A percentile compares a stretch with the other conserved stretches of the same genome.
phyloP scores from a whole-genome alignment of 2,888 invertebrate species.

The Hydriomena furcata region DNA sequence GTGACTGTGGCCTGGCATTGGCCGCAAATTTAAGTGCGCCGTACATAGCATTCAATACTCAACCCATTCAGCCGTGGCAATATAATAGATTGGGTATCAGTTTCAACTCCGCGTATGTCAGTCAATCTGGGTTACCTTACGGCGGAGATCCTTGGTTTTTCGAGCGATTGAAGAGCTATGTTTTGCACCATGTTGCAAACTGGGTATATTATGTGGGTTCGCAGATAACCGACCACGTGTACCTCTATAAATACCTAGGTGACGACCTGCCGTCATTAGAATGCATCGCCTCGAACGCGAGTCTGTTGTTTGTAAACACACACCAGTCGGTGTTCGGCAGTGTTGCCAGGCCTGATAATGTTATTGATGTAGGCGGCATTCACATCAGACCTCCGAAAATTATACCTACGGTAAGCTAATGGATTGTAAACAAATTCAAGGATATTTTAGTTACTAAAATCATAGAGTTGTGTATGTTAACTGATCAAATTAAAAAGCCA shows the following conservation, averaged over 20 bases:
- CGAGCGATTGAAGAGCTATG: constrained; percentile 68
- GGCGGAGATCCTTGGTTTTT: constrained; percentile 76
- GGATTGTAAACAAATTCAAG: constrained; percentile 18
- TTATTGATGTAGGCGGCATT: constrained; percentile 87
- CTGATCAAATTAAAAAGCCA: constrained; percentile 13
- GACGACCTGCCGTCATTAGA: constrained; percentile 80
- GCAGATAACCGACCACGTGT: constrained; percentile 71
- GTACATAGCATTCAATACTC: constrained; percentile 83
- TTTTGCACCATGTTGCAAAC: constrained; percentile 68
- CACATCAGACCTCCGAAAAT: constrained; percentile 78
- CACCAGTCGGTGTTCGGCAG: constrained; percentile 86
- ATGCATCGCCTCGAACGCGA: constrained; percentile 82
- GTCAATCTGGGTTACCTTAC: constrained; percentile 67
- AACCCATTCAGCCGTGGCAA: constrained; percentile 81
- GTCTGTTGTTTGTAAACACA: constrained; percentile 85
- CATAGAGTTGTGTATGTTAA: too few relatives aligned
- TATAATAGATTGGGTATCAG: constrained; percentile 74
- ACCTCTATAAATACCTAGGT: constrained; percentile 77
- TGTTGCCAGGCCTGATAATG: constrained; percentile 81
- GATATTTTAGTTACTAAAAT: constrained; percentile 11
- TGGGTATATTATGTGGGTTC: constrained; percentile 77
- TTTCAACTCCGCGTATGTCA: constrained; percentile 79
- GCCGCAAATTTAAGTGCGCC: constrained; percentile 87
- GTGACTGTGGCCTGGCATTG: constrained; percentile 88
- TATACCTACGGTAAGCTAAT: constrained; percentile 74